Evolutionary conservation across 2,113 vertebrate species (phyloP).

Genomic region (Aramus guarauna): DNA sequence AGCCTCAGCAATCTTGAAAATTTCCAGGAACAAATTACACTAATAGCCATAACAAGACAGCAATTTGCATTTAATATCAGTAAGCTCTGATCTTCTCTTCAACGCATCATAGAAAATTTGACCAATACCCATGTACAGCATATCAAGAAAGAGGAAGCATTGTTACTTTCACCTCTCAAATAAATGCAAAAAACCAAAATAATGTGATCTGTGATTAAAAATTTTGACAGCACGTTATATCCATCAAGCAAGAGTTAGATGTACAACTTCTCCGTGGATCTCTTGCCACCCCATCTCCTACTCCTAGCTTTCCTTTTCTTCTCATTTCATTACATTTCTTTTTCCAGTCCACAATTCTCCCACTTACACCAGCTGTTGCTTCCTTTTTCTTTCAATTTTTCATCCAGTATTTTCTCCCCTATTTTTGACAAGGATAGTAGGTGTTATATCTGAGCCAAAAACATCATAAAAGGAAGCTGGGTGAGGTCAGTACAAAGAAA

Average conservation of each 20-base stretch:
- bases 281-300: not conserved
- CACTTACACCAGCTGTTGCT: not conserved
- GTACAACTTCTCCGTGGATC: not conserved
- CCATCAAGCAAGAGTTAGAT: not conserved
- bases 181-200: not conserved
- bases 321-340: not conserved
- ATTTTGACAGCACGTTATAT: not conserved
- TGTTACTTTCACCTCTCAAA: not conserved
- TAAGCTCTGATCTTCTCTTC: not conserved
- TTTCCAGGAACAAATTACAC: not conserved
- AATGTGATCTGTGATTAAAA: not conserved
- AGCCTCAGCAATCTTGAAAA: not conserved
- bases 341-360: not conserved
- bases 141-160: not conserved
- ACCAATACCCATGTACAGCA: not conserved
- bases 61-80: not conserved
- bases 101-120: not conserved
- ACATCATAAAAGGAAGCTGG: not conserved
- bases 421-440: not conserved
- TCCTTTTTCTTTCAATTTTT: not conserved
- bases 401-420: not conserved
- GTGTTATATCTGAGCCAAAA: not conserved
- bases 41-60: not conserved
- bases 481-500: not conserved
- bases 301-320: not conserved